phyloP scores from a whole-genome alignment of 2,113 vertebrate genomes.

The Pseudopodoces humilis region DNA sequence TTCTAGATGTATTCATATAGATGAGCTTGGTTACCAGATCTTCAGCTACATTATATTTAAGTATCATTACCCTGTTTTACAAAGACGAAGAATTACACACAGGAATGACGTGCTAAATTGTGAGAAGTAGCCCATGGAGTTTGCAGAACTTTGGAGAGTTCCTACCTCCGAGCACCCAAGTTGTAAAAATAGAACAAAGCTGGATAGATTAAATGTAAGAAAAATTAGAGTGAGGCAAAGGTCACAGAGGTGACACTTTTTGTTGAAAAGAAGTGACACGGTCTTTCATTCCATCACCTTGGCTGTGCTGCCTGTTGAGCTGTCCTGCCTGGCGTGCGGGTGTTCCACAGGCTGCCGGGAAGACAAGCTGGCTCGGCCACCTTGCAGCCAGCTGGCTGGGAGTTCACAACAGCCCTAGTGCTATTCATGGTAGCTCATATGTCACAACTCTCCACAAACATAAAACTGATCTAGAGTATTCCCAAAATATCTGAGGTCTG shows the following conservation, averaged over 20 bases:
- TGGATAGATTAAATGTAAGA: not conserved
- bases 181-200: not conserved
- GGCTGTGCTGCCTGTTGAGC: not conserved
- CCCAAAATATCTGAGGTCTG: not conserved
- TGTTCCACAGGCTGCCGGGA: not conserved
- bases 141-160: not conserved
- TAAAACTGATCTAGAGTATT: constrained; percentile 38
- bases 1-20: not conserved
- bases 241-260: not conserved
- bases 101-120: not conserved
- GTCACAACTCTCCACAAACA: not conserved
- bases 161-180: not conserved
- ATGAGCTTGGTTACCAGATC: not conserved
- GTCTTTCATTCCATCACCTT: not conserved
- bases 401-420: not conserved
- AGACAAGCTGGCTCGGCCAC: not conserved
- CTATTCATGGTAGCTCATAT: constrained; percentile 15
- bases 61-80: not conserved
- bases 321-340: rapidly evolving
- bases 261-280: not conserved
- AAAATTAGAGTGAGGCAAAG: not conserved
- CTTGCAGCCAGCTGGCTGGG: constrained; percentile 44
- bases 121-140: not conserved
- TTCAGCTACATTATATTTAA: not conserved
- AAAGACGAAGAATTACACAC: not conserved